phyloP scores from a whole-genome alignment of 2,797 vertebrate genomes.

The Phyllotis vaccarum region DNA sequence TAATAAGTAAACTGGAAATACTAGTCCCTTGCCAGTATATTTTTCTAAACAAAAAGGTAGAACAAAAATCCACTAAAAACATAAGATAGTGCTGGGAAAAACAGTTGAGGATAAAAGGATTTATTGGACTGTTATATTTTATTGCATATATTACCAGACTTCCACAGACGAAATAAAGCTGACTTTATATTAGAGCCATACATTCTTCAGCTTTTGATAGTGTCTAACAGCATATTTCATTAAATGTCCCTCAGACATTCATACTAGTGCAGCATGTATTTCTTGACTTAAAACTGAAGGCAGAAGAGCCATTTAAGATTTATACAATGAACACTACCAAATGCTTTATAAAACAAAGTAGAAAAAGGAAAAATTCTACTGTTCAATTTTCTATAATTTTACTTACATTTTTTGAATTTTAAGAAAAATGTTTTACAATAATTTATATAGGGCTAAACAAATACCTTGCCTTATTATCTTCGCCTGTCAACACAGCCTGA shows the following conservation, averaged over 20 bases:
- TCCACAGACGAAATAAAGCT: slow-evolving; percentile 69
- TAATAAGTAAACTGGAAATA: slow-evolving; percentile 42
- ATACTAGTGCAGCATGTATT: slow-evolving; percentile 61
- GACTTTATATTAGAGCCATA: slow-evolving; percentile 62
- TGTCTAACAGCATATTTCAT: slow-evolving; percentile 72
- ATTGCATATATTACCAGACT: slow-evolving; percentile 66
- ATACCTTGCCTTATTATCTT: neutral
- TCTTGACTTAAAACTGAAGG: slow-evolving; percentile 58
- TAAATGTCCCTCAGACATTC: slow-evolving; percentile 60
- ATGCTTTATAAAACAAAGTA: slow-evolving; percentile 24
- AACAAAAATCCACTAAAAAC: slow-evolving; percentile 55
- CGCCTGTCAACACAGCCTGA: neutral
- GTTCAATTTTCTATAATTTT: neutral
- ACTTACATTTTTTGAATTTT: neutral
- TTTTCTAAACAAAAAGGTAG: slow-evolving; percentile 60
- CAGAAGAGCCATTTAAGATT: slow-evolving; percentile 8
- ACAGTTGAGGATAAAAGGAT: slow-evolving; percentile 19
- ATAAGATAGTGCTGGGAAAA: slow-evolving; percentile 11
- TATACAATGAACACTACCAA: neutral
- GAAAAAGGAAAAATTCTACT: neutral
- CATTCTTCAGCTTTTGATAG: slow-evolving; percentile 66
- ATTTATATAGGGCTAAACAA: neutral
- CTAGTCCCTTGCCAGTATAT: slow-evolving; percentile 2
- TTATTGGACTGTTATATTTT: slow-evolving; percentile 71
- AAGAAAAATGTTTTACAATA: neutral